A percentile compares a stretch with the other conserved stretches of the same genome.
Evolutionary conservation across 2,113 vertebrate genomes (phyloP).

Genomic region (Apodemus speciosus): DNA sequence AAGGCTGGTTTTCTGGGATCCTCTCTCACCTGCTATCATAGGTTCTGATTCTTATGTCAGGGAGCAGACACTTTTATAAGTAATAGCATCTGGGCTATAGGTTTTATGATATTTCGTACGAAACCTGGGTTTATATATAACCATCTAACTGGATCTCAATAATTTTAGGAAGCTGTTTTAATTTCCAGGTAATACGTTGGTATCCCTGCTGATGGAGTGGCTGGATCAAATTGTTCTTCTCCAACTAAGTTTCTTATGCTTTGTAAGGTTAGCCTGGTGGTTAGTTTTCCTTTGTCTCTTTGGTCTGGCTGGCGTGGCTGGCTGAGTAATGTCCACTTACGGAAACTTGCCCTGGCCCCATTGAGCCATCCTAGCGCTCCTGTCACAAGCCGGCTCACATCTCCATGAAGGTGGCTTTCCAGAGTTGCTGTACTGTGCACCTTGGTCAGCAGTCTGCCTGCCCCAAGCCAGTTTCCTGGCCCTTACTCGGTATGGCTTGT

Average conservation of each 20-base stretch:
- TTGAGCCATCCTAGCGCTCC: not conserved
- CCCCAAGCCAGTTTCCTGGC: not conserved
- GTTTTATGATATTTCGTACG: not conserved
- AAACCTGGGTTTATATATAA: not conserved
- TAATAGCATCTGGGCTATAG: not conserved
- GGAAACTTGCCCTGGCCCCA: not conserved
- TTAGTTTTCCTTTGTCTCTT: not conserved
- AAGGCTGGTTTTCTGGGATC: not conserved
- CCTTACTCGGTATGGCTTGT: not conserved
- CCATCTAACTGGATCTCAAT: slow-evolving; percentile 31
- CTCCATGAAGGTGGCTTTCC: not conserved
- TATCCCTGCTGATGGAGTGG: not conserved
- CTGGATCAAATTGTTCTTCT: not conserved
- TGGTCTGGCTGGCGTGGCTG: not conserved
- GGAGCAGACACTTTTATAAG: not conserved
- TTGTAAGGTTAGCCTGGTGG: not conserved
- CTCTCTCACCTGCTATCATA: not conserved
- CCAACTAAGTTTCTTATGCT: not conserved
- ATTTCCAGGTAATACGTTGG: not conserved
- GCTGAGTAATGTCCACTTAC: not conserved
- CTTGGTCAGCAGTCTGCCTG: not conserved
- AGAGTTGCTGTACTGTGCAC: not conserved
- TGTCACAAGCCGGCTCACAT: not conserved
- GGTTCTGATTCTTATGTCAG: not conserved
- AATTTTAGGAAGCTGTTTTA: not conserved